Conservation (phyloP, 1,140 invertebrate genomes). For the Leptinotarsa lineolata region DNA sequence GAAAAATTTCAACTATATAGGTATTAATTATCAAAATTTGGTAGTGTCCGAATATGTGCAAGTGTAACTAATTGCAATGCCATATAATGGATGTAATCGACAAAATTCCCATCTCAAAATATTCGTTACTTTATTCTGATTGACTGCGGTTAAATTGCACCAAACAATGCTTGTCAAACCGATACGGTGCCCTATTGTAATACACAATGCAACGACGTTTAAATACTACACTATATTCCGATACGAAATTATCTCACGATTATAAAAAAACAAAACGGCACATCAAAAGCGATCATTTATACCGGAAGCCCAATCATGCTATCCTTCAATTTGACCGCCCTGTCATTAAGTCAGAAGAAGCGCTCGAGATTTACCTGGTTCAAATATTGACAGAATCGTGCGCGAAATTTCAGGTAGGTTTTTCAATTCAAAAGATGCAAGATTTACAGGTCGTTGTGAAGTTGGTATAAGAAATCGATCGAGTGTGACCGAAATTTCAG, state of each 20-base stretch:
- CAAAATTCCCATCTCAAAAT: background rate
- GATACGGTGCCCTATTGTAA: constrained; percentile 5
- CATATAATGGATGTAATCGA: background rate
- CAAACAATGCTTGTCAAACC: constrained; percentile 14
- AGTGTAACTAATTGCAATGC: background rate
- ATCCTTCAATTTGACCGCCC: constrained; percentile 9
- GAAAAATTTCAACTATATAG: too few species aligned
- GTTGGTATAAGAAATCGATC: background rate
- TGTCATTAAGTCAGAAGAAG: constrained; percentile 8
- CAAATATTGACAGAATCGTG: background rate
- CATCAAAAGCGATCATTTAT: constrained; percentile 17
- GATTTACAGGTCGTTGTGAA: background rate
- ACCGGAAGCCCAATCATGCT: constrained; percentile 15
- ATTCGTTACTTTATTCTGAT: background rate
- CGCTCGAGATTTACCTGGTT: constrained; percentile 5
- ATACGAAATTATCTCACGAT: constrained; percentile 17
- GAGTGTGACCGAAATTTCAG: too few species aligned
- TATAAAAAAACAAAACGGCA: constrained; percentile 14
- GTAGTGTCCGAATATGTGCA: too few species aligned
- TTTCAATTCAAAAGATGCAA: background rate
- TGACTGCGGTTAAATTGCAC: constrained; percentile 14
- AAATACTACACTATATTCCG: constrained; percentile 6
- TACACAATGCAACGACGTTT: constrained; percentile 5
- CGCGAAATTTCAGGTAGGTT: background rate
- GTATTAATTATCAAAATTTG: too few species aligned